These are phyloP conservation scores for Volucella bombylans DNA, from an alignment of 2,888 invertebrate species.

Conservation along the genomic window DNA sequence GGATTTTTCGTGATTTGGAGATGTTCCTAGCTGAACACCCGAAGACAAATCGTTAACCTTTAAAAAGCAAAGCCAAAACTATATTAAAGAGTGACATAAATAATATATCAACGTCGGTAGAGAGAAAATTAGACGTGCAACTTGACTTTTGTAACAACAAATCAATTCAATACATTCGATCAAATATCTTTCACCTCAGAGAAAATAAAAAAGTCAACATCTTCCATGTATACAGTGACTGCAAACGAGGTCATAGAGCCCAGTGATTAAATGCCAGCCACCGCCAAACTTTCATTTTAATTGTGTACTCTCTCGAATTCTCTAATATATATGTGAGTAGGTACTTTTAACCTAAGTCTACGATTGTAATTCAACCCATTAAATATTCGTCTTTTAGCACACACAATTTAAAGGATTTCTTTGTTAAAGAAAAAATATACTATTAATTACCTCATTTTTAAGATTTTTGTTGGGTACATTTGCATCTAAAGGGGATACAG, in stretches of 20 bases:
- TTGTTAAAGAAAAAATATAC: conserved; percentile 12
- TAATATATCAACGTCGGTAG: background rate
- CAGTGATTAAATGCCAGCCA: conserved; percentile 65
- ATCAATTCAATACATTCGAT: conserved; percentile 8
- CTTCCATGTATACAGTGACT: conserved; percentile 51
- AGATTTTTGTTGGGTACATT: conserved; percentile 77
- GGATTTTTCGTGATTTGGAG: conserved; percentile 80
- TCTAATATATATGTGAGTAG: conserved; percentile 46
- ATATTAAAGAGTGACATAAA: background rate
- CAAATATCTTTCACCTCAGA: conserved; percentile 44
- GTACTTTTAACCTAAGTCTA: conserved; percentile 40
- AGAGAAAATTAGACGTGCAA: too few relatives aligned
- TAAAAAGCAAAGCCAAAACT: background rate
- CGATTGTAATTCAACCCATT: conserved; percentile 27
- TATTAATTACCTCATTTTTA: conserved; percentile 73
- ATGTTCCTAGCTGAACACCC: conserved; percentile 78
- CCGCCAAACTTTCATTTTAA: conserved; percentile 73
- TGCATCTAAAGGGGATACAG: conserved; percentile 75
- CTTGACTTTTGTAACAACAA: background rate
- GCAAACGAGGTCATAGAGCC: conserved; percentile 66
- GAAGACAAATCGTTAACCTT: conserved; percentile 61
- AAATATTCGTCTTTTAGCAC: conserved; percentile 18
- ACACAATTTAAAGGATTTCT: conserved; percentile 10
- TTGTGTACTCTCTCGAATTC: conserved; percentile 65
- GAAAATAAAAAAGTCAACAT: conserved; percentile 48